Conservation (phyloP, 1,140 invertebrate genomes). For the Cryptotermes secundus region DNA sequence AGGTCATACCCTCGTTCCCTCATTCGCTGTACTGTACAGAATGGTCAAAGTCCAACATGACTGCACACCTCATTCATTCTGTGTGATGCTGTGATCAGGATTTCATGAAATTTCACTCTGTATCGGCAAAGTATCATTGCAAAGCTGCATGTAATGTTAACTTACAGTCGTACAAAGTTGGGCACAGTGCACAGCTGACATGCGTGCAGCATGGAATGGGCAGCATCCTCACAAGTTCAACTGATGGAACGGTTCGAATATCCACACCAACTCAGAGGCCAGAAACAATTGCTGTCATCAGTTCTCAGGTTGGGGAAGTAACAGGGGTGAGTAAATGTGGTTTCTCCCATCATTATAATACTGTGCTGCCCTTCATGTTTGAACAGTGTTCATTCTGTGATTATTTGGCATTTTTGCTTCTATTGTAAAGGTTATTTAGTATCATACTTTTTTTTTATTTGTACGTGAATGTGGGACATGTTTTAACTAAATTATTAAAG, state of each 20-base stretch:
- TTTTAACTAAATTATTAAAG: no score
- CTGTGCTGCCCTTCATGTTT: not conserved
- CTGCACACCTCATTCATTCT: no score
- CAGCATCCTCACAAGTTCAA: slow-evolving; percentile 47
- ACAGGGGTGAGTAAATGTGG: slow-evolving; percentile 43
- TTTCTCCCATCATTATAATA: no score
- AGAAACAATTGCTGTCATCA: slow-evolving; percentile 40
- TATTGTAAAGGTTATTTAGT: not conserved
- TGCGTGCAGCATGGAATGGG: slow-evolving; percentile 43
- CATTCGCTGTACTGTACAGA: no score
- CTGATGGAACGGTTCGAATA: slow-evolving; percentile 46
- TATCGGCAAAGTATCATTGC: no score
- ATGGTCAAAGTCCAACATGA: no score
- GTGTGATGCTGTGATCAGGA: no score
- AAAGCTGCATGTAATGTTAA: not conserved
- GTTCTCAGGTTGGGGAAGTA: slow-evolving; percentile 44
- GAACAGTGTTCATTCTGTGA: no score
- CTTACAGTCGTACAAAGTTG: slow-evolving; percentile 33
- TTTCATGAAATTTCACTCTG: no score
- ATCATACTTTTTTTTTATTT: no score
- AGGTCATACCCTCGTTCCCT: no score
- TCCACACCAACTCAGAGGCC: slow-evolving; percentile 47
- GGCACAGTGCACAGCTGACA: slow-evolving; percentile 41
- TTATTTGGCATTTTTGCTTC: not conserved
- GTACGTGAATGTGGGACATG: no score